Base-by-base conservation (phyloP, 2,888 invertebrate species). In the Azorinus chamasolen region DNA sequence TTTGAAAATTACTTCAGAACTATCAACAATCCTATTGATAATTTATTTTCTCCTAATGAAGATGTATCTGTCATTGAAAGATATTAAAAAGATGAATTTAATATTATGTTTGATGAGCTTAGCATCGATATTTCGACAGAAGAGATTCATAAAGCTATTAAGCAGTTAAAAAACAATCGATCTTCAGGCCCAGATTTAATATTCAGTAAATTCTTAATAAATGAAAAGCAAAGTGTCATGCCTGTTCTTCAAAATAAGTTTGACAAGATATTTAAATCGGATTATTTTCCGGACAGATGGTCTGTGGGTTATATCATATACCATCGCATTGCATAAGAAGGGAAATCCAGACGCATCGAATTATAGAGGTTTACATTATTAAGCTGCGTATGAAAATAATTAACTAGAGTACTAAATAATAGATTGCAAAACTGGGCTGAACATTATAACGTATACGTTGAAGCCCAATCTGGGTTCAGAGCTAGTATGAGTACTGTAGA, bases 101-200 rank as follows among this genome's bases (percentile, higher is more conserved):
- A 58, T n/a, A 66, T 66, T 32, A 8, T 58, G 50, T 66, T 66
- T 48, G n/a, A n/a, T n/a, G n/a, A n/a, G n/a, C n/a, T n/a, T n/a
- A n/a, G n/a, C n/a, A n/a, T n/a, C n/a, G 24, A 58, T 24, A 39
- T 58, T 46, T 24, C 39, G 18, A 66, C 46, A 39, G 18, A 10
- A 41, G 3, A 20, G 25, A 27, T 10, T 65, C 6, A 14, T 22
- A 12, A 48, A 18, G 32, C 57, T 48, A 57, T 46, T 55, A 24
- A 68, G 41, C 12, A 39, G 48, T 25, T 62, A 32, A 39, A 50
- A 5, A 46, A 20, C 25, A 48, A 39, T 41, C 53, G 27, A 27
- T n/a, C 43, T 18, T 20, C 27, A n/a, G 68, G 68, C 32, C 51
- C 59, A 14, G 68, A 68, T 27, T 39, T 39, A 18, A 12, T 20